Percentiles rank a stretch among this genome's conserved stretches.
Conservation (phyloP, 1,140 invertebrate species). For the Drosophila obscura region DNA sequence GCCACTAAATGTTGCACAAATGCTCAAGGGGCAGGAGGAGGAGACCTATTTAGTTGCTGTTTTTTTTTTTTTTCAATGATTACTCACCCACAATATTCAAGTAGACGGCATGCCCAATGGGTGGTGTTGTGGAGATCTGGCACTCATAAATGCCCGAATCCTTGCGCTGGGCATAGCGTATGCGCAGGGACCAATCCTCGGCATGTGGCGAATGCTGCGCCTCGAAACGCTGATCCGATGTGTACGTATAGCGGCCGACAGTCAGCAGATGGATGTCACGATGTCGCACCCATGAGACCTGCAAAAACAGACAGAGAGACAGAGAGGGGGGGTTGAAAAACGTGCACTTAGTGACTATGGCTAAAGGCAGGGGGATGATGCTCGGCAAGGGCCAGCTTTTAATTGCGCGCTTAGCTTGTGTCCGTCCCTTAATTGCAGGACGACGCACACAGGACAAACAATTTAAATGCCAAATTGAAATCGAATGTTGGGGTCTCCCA, state of each 20-base stretch:
- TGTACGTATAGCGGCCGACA: slow-evolving; percentile 93
- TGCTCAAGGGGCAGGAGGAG: too few species aligned
- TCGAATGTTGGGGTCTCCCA: slow-evolving; percentile 26
- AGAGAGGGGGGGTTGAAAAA: not conserved
- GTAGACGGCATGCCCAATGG: slow-evolving; percentile 90
- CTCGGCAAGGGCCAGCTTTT: slow-evolving; percentile 9
- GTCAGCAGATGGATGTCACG: slow-evolving; percentile 93
- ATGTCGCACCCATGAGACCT: slow-evolving; percentile 96
- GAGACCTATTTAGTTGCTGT: too few species aligned
- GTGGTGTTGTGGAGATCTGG: slow-evolving; percentile 94
- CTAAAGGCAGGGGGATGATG: not conserved
- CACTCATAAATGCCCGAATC: slow-evolving; percentile 94
- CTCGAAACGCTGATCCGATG: slow-evolving; percentile 92
- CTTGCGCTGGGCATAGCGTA: slow-evolving; percentile 90
- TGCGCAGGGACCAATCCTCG: slow-evolving; percentile 90
- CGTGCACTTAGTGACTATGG: slow-evolving; percentile 24
- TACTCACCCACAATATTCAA: slow-evolving; percentile 92
- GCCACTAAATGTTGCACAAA: too few species aligned
- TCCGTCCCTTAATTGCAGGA: slow-evolving; percentile 33
- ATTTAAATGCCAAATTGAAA: slow-evolving; percentile 54
- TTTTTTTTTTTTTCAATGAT: not conserved
- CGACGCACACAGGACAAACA: slow-evolving; percentile 32
- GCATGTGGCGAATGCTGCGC: slow-evolving; percentile 90
- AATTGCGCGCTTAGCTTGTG: slow-evolving; percentile 39
- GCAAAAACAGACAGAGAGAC: slow-evolving; percentile 14